These are phyloP conservation scores for Pteropus alecto DNA, from an alignment of 2,113 vertebrate genomes.

Conservation along the genomic window DNA sequence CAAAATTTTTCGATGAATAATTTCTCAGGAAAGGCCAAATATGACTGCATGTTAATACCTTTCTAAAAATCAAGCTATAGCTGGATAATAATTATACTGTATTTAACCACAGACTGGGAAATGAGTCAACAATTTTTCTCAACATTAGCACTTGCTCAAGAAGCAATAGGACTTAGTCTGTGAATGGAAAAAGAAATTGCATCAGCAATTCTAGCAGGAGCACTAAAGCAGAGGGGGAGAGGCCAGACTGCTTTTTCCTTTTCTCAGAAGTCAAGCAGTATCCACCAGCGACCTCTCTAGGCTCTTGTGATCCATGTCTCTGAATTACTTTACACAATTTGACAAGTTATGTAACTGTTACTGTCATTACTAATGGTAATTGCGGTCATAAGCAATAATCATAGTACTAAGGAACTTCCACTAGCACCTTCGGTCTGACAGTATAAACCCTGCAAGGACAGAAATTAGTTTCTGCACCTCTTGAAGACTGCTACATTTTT, in stretches of 20 bases:
- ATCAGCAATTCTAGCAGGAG: background rate
- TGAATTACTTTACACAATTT: background rate
- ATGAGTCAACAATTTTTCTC: background rate
- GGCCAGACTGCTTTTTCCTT: background rate
- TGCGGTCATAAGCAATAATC: background rate
- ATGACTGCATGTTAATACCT: background rate
- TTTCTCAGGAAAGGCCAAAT: background rate
- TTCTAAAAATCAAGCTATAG: constrained; percentile 5
- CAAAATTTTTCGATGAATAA: background rate
- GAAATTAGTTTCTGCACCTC: background rate
- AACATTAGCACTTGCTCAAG: background rate
- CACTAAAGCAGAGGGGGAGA: background rate
- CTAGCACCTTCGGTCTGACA: background rate
- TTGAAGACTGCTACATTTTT: background rate
- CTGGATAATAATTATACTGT: background rate
- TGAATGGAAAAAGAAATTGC: background rate
- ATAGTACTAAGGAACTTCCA: background rate
- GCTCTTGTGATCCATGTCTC: background rate
- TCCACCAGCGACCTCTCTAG: background rate
- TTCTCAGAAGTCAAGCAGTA: background rate
- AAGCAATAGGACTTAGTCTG: background rate
- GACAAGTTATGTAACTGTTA: background rate
- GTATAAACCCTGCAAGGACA: background rate
- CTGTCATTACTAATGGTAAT: background rate
- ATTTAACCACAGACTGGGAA: background rate